phyloP scores from a whole-genome alignment of 2,888 invertebrate species.

The Polyploca ridens region DNA sequence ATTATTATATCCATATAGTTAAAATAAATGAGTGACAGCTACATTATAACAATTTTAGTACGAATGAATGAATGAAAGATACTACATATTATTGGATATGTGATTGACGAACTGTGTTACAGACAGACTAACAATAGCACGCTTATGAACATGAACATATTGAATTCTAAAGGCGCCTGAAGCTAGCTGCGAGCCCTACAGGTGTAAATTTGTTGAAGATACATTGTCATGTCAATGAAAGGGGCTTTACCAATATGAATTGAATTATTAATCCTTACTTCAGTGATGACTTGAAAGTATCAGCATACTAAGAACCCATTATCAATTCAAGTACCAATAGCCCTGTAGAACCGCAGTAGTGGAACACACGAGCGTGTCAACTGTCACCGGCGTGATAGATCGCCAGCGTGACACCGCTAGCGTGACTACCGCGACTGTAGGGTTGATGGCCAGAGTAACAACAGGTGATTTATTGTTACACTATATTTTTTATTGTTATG shows the following conservation, averaged over 20 bases:
- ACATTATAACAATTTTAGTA: not conserved
- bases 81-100: constrained; percentile 16
- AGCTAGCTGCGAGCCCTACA: too few relatives aligned
- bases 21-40: constrained; percentile 7
- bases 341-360: constrained; percentile 25
- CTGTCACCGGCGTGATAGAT: constrained; percentile 25
- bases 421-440: constrained; percentile 15
- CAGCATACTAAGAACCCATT: not conserved
- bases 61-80: not conserved
- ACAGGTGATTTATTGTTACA: constrained; percentile 35
- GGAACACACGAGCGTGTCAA: constrained; percentile 29
- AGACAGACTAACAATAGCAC: too few relatives aligned
- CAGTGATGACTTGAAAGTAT: constrained; percentile 11
- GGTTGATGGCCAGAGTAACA: constrained; percentile 23
- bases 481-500: not conserved
- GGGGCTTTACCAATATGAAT: too few relatives aligned
- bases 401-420: constrained; percentile 34
- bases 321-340: constrained; percentile 16
- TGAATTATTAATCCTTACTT: too few relatives aligned
- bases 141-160: too few relatives aligned
- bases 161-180: too few relatives aligned
- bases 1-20: not conserved
- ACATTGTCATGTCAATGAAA: too few relatives aligned
- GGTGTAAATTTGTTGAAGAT: too few relatives aligned
- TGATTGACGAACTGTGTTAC: too few relatives aligned